Evolutionary conservation across 2,888 invertebrate genomes (phyloP), one percentile per base, ranked within the genome.

Genomic region (Pemphredon lugubris): DNA sequence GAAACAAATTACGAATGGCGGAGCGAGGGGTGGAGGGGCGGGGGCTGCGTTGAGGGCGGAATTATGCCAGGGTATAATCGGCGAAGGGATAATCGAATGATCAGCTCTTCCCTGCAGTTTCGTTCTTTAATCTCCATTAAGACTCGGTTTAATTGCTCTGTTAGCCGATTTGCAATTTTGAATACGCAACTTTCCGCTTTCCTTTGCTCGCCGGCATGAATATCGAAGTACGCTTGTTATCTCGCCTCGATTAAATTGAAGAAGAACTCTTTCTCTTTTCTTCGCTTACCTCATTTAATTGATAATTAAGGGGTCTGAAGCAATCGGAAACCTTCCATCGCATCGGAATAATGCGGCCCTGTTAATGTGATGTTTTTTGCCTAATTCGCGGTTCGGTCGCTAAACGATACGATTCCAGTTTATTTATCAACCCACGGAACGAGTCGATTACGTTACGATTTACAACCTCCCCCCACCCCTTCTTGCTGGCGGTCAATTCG

Each of bases 241-340:
- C 60, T 44, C 44, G 34, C 60, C 23, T 26, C 44, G 44, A 60
- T 51, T 60, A 60, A 51, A 60, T 51, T 42, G 18, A 14, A 44
- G 51, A 16, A 14, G 9, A 16, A 23, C 14, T 42, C 20, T 7
- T 30, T 50, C 13, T 18, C 20, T 16, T 11, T 37, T 14, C 9
- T 4, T 0, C 13, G 7, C 7, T 34, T 4, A 7, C 0, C 1
- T 16, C 1, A 5, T 6, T 40, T 40, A 40, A 40, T 40, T 40
- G 40, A 40, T 40, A 16, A 40, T 40, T 40, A 40, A 40, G 16
- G 40, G 16, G 9, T 14, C 40, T 5, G 16, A 7, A 37, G 37
- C 4, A 13, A 9, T 13, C 13, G n/a, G 2, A 13, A 13, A 37
- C 0, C n/a, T 37, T 37, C 37, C 30, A 9, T 30, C 30, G 1